Evolutionary conservation across 2,888 invertebrate genomes (phyloP).

Genomic region (Cheilosia scutellata): DNA sequence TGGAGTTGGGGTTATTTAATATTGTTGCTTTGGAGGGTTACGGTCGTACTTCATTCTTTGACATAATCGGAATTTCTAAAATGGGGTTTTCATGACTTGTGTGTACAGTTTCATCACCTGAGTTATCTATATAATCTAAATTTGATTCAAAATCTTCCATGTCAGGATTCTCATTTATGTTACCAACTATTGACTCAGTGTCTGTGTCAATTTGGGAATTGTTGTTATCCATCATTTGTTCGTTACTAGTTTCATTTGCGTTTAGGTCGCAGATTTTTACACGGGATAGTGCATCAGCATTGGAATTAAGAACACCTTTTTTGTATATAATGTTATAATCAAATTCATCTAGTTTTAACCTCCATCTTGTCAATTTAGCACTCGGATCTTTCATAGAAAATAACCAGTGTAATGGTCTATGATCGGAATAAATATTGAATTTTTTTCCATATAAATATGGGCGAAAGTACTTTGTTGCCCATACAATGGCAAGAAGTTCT

Average conservation of each 20-base stretch:
- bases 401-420: slow-evolving; percentile 81
- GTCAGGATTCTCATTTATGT: no score
- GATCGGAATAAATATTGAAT: slow-evolving; percentile 82
- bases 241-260: slow-evolving; percentile 25
- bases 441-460: slow-evolving; percentile 80
- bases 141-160: slow-evolving; percentile 22
- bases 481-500: no score
- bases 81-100: slow-evolving; percentile 66
- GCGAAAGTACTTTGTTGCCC: slow-evolving; percentile 80
- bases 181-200: slow-evolving; percentile 7
- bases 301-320: slow-evolving; percentile 70
- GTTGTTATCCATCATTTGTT: background rate
- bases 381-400: slow-evolving; percentile 81
- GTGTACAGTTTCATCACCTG: slow-evolving; percentile 40
- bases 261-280: slow-evolving; percentile 50
- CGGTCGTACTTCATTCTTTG: slow-evolving; percentile 52
- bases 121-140: slow-evolving; percentile 3
- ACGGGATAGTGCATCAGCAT: slow-evolving; percentile 71
- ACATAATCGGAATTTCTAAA: slow-evolving; percentile 24
- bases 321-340: slow-evolving; percentile 77
- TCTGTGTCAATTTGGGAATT: slow-evolving; percentile 7
- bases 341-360: slow-evolving; percentile 79
- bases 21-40: slow-evolving; percentile 31
- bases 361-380: slow-evolving; percentile 81
- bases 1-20: slow-evolving; percentile 21